Evolutionary conservation across 2,888 invertebrate genomes (phyloP).

Genomic region (Leptopilina myrica): DNA sequence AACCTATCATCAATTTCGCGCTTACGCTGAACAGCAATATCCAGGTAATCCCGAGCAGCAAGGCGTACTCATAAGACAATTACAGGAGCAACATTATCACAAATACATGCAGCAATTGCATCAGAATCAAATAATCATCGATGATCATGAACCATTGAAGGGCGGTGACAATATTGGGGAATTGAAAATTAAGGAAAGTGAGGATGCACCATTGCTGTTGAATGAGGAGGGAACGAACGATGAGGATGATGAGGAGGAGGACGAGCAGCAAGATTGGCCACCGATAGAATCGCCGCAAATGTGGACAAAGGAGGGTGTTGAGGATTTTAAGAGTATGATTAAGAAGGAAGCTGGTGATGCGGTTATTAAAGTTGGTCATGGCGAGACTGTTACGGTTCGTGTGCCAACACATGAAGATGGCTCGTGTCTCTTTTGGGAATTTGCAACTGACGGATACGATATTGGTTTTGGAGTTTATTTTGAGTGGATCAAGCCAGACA

Average conservation of each 20-base stretch:
- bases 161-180: constrained; percentile 64
- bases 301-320: constrained; percentile 96
- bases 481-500: constrained; percentile 95
- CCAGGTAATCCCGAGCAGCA: constrained; percentile 92
- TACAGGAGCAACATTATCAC: constrained; percentile 99
- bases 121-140: constrained; percentile 73
- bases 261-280: constrained; percentile 73
- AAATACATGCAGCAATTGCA: constrained; percentile 98
- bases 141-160: constrained; percentile 65
- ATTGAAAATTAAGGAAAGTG: constrained; percentile 62
- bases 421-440: constrained; percentile 98
- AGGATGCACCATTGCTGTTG: constrained; percentile 54
- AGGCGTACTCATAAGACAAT: constrained; percentile 92
- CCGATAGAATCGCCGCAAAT: constrained; percentile 88
- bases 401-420: constrained; percentile 98
- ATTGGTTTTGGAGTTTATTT: constrained; percentile 99
- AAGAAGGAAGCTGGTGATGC: constrained; percentile 89
- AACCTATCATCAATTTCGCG: constrained; percentile 92
- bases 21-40: constrained; percentile 96
- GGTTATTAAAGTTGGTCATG: constrained; percentile 94
- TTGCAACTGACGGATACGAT: constrained; percentile 98
- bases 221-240: constrained; percentile 60
- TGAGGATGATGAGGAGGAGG: constrained; percentile 65
- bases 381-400: constrained; percentile 96
- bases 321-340: constrained; percentile 93